A percentile compares a stretch with the other conserved stretches of the same genome.
Conservation (phyloP, 2,113 vertebrate species). For the Bujurquina vittata region DNA sequence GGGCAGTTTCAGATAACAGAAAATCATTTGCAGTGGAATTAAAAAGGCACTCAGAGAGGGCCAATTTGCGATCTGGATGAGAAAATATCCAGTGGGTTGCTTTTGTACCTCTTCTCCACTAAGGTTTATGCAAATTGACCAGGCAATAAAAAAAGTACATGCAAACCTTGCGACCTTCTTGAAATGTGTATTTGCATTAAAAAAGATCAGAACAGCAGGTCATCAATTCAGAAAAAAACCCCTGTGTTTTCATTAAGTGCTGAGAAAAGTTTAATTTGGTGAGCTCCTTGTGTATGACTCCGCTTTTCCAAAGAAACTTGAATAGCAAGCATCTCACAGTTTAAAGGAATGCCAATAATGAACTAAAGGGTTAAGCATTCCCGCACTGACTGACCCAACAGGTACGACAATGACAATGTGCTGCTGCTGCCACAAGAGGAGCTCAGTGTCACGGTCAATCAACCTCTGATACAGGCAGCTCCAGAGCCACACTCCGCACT, state of each 20-base stretch:
- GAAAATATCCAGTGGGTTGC: background rate
- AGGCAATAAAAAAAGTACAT: background rate
- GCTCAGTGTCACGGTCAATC: constrained; percentile 61
- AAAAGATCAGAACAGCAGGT: background rate
- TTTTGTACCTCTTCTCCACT: background rate
- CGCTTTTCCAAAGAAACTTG: background rate
- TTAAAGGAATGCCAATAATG: background rate
- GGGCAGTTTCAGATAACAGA: background rate
- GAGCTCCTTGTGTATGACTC: constrained; percentile 1
- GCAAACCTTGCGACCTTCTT: background rate
- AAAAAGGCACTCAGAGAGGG: background rate
- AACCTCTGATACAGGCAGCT: constrained; percentile 41
- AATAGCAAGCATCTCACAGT: background rate
- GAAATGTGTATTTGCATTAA: background rate
- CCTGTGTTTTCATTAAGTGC: background rate
- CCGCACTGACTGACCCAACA: constrained; percentile 29
- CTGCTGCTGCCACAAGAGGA: constrained; percentile 30
- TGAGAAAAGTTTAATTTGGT: constrained; percentile 1
- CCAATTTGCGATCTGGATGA: background rate
- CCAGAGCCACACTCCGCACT: constrained; percentile 42
- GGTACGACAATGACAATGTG: constrained; percentile 17
- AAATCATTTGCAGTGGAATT: background rate
- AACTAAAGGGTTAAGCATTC: constrained; percentile 49
- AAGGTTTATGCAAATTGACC: background rate
- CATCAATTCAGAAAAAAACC: background rate